Evolutionary conservation across 2,888 invertebrate species (phyloP), one percentile per base, ranked within the genome.

Genomic region (Malthinus seriepunctatus): DNA sequence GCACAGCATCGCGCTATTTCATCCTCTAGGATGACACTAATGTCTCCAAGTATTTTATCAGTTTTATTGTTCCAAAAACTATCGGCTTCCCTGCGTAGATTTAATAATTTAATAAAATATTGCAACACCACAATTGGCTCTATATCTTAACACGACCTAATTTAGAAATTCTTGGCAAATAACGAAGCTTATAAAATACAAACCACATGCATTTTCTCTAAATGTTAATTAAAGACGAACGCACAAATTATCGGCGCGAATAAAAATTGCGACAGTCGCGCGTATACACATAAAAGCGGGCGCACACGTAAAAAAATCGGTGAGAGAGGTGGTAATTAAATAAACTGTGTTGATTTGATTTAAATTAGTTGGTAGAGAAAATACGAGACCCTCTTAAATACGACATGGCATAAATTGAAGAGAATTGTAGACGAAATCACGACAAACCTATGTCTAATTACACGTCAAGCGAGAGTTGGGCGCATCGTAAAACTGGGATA

Each of bases 401-500:
- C 53, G 54, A 59, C 59, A 53, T 52, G 56, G 56, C 50, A 63
- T 58, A 59, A 63, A 62, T 60, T 63, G 57, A 63, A 63, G 63
- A 51, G 56, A 59, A 49, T 54, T 51, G 59, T 56, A 59, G 59
- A 62, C 57, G 57, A 62, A 71, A 71, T 71, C 70, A 70, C 70
- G 71, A 70, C 70, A 69, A 71, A 70, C 70, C 70, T 66, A 68
- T 66, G 71, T 70, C 71, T 71, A 71, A 71, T 71, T 71, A 69
- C 69, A 67, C 68, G 69, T 70, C 70, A 60, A 58, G 60, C 57
- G 60, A 56, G 60, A 63, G 63, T 63, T 63, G 64, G 81, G 82
- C 79, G 79, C 80, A 77, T 79, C 78, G 80, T 79, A 79, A 82
- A 83, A 82, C 83, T 83, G 82, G 82, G 82, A 83, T 82, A 79